A percentile compares a stretch with the other conserved stretches of the same genome.
Conservation (phyloP, 2,113 vertebrate species). For the Callithrix jacchus region DNA sequence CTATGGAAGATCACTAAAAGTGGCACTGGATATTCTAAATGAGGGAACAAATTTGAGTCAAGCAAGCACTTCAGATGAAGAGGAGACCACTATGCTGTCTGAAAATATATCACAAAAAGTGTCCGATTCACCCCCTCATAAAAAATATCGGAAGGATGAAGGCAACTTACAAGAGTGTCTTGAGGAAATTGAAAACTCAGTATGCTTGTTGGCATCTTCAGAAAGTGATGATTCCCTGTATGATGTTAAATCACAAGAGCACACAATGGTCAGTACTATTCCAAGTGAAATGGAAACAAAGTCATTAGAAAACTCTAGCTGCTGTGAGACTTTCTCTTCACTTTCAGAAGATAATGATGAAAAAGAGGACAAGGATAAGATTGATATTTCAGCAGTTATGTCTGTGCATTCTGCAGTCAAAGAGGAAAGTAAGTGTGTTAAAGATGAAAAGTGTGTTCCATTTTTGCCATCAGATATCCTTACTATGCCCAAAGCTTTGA, state of each 20-base stretch:
- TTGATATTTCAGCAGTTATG: background rate
- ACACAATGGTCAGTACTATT: background rate
- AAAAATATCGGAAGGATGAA: slow-evolving; percentile 39
- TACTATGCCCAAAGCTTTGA: slow-evolving; percentile 29
- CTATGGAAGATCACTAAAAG: slow-evolving; percentile 70
- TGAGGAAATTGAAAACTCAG: slow-evolving; percentile 14
- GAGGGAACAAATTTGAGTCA: slow-evolving; percentile 27
- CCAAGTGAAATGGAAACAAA: slow-evolving; percentile 55
- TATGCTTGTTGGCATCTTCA: background rate
- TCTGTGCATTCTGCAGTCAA: slow-evolving; percentile 46
- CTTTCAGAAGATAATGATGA: slow-evolving; percentile 62
- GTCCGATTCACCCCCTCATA: slow-evolving; percentile 40
- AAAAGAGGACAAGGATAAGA: slow-evolving; percentile 66
- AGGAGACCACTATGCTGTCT: background rate
- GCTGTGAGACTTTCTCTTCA: background rate
- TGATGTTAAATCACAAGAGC: slow-evolving; percentile 43
- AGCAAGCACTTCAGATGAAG: slow-evolving; percentile 47
- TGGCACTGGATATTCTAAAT: slow-evolving; percentile 66
- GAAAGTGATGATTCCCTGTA: slow-evolving; percentile 37
- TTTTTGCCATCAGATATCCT: background rate
- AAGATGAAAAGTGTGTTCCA: slow-evolving; percentile 68
- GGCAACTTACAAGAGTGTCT: background rate
- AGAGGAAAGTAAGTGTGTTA: slow-evolving; percentile 44
- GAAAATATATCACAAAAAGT: background rate
- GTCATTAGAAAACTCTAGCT: slow-evolving; percentile 1